Evolutionary conservation across 2,888 invertebrate species (phyloP), one percentile per base, ranked within the genome.

Genomic region (Lochmaea crataegi): DNA sequence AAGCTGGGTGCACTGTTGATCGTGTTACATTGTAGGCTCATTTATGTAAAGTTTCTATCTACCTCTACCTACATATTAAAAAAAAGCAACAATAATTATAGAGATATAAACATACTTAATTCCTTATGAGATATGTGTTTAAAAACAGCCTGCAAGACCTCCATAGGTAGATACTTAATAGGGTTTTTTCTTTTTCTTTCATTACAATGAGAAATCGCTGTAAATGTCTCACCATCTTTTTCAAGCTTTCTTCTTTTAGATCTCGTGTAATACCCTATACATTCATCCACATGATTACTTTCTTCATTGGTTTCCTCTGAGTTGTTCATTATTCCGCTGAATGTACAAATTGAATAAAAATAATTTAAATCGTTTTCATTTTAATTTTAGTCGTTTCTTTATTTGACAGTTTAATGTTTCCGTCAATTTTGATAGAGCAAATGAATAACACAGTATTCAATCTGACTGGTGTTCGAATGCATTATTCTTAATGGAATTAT

Each of bases 121-220:
- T 84, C 84, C 22, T 84, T 80, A 68, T 81, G 83, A 1, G 83
- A 76, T 26, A 85, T 67, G 71, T 80, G 81, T 57, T 77, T 80
- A 70, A 85, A 82, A 48, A 85, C 80, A 48, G 79, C 80, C 56
- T 81, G 80, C 6, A 85, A 63, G 14, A 85, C 78, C 72, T 85
- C 85, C 5, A 81, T 81, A 3, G 85, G 85, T 45, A 85, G 74
- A 38, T 76, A 75, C 80, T 82, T 81, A 45, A 85, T 82, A 0
- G 83, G 83, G 67, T 79, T 82, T 79, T 85, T 81, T 76, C 80
- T 77, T 73, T 78, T 79, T 51, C 75, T 74, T 48, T 75, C 70
- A 38, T 65, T 53, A 16, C 61, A 63, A 56, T 11, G 70, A 32
- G 18, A 58, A 60, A 72, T 65, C 53, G 66, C 42, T 2, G 75